Evolutionary conservation across 2,113 vertebrate species (phyloP), one percentile per base, ranked within the genome.

Genomic region (Cnemophilus loriae): DNA sequence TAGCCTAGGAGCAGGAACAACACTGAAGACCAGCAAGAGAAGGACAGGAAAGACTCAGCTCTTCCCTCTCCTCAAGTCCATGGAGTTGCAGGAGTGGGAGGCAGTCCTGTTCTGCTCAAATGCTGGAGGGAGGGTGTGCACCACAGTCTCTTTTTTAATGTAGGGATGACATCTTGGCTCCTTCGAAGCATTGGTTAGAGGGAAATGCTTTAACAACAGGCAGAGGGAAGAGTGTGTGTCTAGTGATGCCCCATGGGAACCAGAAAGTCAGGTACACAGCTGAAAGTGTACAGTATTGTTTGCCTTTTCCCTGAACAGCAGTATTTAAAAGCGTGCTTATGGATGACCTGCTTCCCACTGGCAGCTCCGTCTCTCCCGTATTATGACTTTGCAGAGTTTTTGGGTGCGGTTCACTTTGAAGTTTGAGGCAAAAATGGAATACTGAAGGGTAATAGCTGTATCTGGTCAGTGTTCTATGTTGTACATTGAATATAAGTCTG

Each of bases 351-450:
- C 70, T 87, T 93, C 78, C 42, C 30, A 1, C 70, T 65, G 74
- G 63, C 3, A 13, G 53, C 59, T 91, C 41, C 0, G 0, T 73
- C 50, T 84, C 60, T 80, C 44, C 39, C 0, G 0, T 39, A 13
- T 89, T 84, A 64, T 0, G 1, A 44, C 74, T 89, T 73, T 16
- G 16, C 46, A 50, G 63, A 80, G 47, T 44, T 84, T 83, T 93
- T 71, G 70, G 89, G 78, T 70, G 90, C 0, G 17, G 78, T 81
- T 91, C 39, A 10, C 84, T 96, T 93, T 96, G 91, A 96, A 91
- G 91, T 85, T 88, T 74, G 67, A 70, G 63, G 63, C 46, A 90
- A 77, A 95, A 96, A 55, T 47, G 55, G 68, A 76, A 83, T 73
- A 39, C 65, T 83, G 42, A 68, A 44, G 3, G 13, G 35, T 63